phyloP scores from a whole-genome alignment of 2,113 vertebrate genomes.

The Halichoeres trimaculatus region DNA sequence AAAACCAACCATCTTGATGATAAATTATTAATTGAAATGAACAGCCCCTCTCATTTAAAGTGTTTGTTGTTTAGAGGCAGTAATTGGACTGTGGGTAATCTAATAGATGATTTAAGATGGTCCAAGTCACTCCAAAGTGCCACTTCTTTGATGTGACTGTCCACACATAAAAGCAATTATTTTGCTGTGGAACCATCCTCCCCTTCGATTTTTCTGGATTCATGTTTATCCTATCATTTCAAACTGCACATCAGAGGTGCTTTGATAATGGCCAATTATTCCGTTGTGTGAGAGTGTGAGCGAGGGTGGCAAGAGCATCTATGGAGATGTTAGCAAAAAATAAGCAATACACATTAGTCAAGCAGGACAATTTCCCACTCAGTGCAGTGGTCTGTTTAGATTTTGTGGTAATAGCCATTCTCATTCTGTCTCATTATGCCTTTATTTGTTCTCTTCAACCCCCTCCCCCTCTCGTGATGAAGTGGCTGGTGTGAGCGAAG shows the following conservation, averaged over 20 bases:
- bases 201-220: conserved; percentile 52
- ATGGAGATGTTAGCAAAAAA: conserved; percentile 61
- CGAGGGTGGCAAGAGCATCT: conserved; percentile 18
- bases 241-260: conserved; percentile 52
- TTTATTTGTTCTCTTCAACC: conserved; percentile 57
- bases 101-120: conserved; percentile 53
- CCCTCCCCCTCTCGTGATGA: conserved; percentile 32
- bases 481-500: conserved; percentile 97
- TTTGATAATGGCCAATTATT: conserved; percentile 66
- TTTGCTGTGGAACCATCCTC: conserved; percentile 46
- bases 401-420: conserved; percentile 46
- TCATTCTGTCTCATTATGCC: conserved; percentile 61
- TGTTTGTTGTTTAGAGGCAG: conserved; percentile 30
- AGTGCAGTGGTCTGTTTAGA: conserved; percentile 49
- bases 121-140: conserved; percentile 44
- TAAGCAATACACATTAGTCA: conserved; percentile 57
- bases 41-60: conserved; percentile 33
- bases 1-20: conserved; percentile 49
- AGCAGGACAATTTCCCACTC: conserved; percentile 49
- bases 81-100: conserved; percentile 54
- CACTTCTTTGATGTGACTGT: conserved; percentile 29
- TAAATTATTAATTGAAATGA: conserved; percentile 53
- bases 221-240: conserved; percentile 57
- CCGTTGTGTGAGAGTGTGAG: background rate
- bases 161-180: conserved; percentile 56